phyloP scores from a whole-genome alignment of 1,140 invertebrate species.

The Drosophila rhopaloa region DNA sequence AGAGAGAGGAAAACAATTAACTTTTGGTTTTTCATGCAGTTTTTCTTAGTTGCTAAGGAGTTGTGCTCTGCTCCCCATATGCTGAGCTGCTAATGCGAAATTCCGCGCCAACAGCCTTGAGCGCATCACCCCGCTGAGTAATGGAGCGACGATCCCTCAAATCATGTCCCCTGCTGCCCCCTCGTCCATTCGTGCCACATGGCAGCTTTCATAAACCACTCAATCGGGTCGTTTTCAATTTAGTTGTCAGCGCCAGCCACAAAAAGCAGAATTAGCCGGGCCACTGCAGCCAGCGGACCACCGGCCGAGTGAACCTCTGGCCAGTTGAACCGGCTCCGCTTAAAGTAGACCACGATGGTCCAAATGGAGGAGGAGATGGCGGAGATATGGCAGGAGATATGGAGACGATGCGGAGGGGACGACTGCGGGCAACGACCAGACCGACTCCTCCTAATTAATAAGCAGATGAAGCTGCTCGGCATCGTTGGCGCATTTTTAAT shows the following conservation, averaged over 20 bases:
- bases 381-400: not conserved
- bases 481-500: constrained; percentile 72
- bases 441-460: constrained; percentile 67
- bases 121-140: constrained; percentile 21
- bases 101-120: constrained; percentile 49
- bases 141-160: constrained; percentile 34
- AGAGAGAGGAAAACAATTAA: constrained; percentile 35
- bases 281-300: constrained; percentile 50
- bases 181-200: constrained; percentile 13
- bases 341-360: constrained; percentile 48
- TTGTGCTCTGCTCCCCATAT: constrained; percentile 29
- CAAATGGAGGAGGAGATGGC: not conserved
- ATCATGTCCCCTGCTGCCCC: constrained; percentile 17
- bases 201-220: constrained; percentile 60
- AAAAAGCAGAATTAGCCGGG: constrained; percentile 47
- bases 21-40: constrained; percentile 22
- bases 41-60: constrained; percentile 25
- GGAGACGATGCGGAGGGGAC: not conserved
- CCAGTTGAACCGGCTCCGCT: constrained; percentile 49
- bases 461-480: constrained; percentile 74
- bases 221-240: constrained; percentile 59
- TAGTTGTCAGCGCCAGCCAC: constrained; percentile 64
- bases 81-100: constrained; percentile 31
- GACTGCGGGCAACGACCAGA: constrained; percentile 35
- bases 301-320: constrained; percentile 64